A percentile compares a stretch with the other conserved stretches of the same genome.
Conservation (phyloP, 1,140 invertebrate genomes). For the Drosophila kepulauana region DNA sequence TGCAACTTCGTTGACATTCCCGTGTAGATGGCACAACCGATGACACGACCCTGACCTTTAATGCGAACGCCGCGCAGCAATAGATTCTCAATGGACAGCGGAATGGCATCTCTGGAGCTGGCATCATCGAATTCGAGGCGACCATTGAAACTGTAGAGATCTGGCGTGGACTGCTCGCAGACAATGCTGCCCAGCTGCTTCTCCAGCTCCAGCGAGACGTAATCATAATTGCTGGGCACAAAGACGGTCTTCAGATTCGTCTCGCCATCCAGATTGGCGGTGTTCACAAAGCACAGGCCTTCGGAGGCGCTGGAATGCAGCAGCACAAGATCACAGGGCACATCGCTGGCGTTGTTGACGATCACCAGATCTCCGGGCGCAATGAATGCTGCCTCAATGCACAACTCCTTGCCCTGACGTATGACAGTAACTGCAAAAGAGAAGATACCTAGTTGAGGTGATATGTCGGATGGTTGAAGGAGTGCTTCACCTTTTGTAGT, state of each 20-base stretch:
- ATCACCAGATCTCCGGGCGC: constrained; percentile 91
- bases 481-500: constrained; percentile 85
- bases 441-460: neutral
- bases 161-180: constrained; percentile 88
- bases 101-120: constrained; percentile 89
- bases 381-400: constrained; percentile 86
- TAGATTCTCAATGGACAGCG: constrained; percentile 89
- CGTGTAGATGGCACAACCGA: constrained; percentile 94
- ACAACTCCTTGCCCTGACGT: constrained; percentile 86
- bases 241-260: constrained; percentile 97
- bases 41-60: constrained; percentile 91
- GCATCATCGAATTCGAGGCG: constrained; percentile 86
- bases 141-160: constrained; percentile 93
- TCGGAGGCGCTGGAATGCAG: constrained; percentile 93
- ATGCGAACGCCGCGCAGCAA: constrained; percentile 91
- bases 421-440: constrained; percentile 86
- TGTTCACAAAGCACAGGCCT: constrained; percentile 98
- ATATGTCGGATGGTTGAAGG: neutral
- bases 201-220: constrained; percentile 18
- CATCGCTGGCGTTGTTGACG: constrained; percentile 88
- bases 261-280: constrained; percentile 99
- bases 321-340: constrained; percentile 92
- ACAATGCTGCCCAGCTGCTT: constrained; percentile 87
- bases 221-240: constrained; percentile 85
- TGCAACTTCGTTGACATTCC: constrained; percentile 92